Base-by-base conservation (phyloP, 1,140 invertebrate genomes). In the Apis florea region DNA sequence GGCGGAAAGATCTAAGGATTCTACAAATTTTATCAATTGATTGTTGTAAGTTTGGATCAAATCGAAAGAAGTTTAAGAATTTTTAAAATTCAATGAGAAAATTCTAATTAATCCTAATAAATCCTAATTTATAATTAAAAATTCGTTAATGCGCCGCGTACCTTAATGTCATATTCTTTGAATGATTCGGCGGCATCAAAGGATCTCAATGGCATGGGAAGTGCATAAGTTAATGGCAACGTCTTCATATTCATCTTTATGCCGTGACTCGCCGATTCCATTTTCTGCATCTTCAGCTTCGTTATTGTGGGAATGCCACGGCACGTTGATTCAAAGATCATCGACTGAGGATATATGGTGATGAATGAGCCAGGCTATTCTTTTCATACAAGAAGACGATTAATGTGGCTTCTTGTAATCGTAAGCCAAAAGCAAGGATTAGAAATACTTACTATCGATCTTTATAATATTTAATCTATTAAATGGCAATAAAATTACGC, bases 221-320 rank as follows among this genome's bases (percentile, higher is more conserved):
- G 76, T 70, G 49, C 66, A 59, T 61, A 59, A 70, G 58, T 63
- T 58, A 19, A 58, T 47, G 69, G 59, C 59, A 19, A 73, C 69
- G 69, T 79, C 78, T 79, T 79, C 78, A 73, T 79, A 64, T 63
- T 54, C 69, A 40, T 63, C 40, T 73, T 51, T 26, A 15, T 17
- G 58, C 26, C 78, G 69, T 79, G 78, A 79, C 78, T 79, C 58
- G 78, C 2, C 78, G 51, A 79, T 79, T 79, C 51, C 59, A 64
- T 72, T 79, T 79, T 71, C 68, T 53, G 58, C 69, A 15, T 64
- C 51, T 79, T 54, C 78, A 49, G 78, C 21, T 40, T 79, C 78
- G 49, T 64, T 63, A 64, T 73, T 73, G 78, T 79, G 78, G 59
- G 78, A 79, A 79, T 24, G 8, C 49, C 17, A 49, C 64, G 51